Evolutionary conservation across 2,888 invertebrate species (phyloP).

Genomic region (Ichneumon xanthorius): DNA sequence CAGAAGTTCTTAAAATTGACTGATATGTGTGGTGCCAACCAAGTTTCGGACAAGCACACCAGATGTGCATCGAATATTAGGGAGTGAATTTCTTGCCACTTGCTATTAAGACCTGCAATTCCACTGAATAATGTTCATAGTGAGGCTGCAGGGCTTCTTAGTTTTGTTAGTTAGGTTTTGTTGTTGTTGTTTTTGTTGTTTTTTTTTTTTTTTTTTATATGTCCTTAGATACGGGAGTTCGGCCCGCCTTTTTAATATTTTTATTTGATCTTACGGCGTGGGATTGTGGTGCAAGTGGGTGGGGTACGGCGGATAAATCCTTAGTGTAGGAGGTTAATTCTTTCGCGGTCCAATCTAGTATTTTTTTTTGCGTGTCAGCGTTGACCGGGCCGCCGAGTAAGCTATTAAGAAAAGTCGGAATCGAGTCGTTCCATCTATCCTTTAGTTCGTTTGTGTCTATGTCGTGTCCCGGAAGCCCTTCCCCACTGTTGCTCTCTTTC

Average conservation of each 20-base stretch:
- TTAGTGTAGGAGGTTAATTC: not conserved
- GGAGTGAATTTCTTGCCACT: no score
- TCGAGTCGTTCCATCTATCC: not conserved
- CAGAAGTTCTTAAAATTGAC: no score
- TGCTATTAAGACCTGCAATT: no score
- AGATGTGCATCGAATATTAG: no score
- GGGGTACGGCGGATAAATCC: not conserved
- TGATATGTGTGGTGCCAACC: no score
- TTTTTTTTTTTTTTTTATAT: not conserved
- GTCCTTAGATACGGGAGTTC: not conserved
- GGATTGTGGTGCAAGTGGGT: no score
- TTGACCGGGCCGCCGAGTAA: not conserved
- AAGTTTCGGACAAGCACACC: no score
- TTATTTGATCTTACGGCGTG: not conserved
- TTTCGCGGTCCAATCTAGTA: not conserved
- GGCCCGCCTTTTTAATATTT: not conserved
- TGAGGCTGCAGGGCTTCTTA: no score
- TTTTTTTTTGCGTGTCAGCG: not conserved
- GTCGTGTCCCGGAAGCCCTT: fast-evolving
- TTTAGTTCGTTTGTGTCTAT: not conserved
- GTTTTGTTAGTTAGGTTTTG: not conserved
- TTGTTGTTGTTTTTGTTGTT: not conserved
- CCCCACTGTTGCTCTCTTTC: not conserved
- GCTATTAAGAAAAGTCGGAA: not conserved
- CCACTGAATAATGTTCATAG: no score